phyloP scores from a whole-genome alignment of 2,888 invertebrate genomes.

The Drosophila peninsularis region DNA sequence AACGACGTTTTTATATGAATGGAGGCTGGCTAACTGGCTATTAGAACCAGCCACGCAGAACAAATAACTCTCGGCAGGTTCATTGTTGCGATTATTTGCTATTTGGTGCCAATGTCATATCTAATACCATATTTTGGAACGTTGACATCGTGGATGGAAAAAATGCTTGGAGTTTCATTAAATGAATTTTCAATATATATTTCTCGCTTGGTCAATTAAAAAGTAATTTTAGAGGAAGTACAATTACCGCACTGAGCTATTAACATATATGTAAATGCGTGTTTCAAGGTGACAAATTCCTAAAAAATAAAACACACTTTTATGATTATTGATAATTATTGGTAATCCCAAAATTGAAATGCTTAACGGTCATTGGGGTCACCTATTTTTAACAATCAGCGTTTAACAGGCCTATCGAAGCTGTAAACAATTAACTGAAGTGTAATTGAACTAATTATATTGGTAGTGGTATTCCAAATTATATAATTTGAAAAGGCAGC shows the following conservation, averaged over 20 bases:
- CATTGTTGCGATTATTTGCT: slow-evolving; percentile 70
- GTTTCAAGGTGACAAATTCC: slow-evolving; percentile 29
- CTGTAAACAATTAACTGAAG: not conserved
- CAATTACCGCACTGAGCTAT: slow-evolving; percentile 28
- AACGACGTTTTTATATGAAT: slow-evolving; percentile 59
- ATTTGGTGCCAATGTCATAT: slow-evolving; percentile 74
- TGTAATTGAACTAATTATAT: not conserved
- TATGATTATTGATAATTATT: slow-evolving; percentile 18
- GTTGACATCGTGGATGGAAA: slow-evolving; percentile 55
- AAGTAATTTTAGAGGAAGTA: slow-evolving; percentile 53
- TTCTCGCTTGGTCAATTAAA: slow-evolving; percentile 59
- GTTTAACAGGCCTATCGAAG: slow-evolving; percentile 5
- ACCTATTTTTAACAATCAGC: not conserved
- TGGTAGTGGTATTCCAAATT: not conserved
- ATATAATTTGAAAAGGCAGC: not conserved
- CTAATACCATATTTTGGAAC: slow-evolving; percentile 66
- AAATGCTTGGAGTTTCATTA: slow-evolving; percentile 41
- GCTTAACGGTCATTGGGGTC: slow-evolving; percentile 16
- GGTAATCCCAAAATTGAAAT: slow-evolving; percentile 3
- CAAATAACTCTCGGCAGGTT: slow-evolving; percentile 64
- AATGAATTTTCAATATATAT: slow-evolving; percentile 31
- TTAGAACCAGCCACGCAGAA: slow-evolving; percentile 70
- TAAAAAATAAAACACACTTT: slow-evolving; percentile 9
- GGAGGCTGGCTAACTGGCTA: slow-evolving; percentile 48
- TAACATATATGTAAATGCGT: slow-evolving; percentile 20